Evolutionary conservation across 2,888 invertebrate species (phyloP), one percentile per base, ranked within the genome.

Genomic region (Cryptocheilus praepositus): DNA sequence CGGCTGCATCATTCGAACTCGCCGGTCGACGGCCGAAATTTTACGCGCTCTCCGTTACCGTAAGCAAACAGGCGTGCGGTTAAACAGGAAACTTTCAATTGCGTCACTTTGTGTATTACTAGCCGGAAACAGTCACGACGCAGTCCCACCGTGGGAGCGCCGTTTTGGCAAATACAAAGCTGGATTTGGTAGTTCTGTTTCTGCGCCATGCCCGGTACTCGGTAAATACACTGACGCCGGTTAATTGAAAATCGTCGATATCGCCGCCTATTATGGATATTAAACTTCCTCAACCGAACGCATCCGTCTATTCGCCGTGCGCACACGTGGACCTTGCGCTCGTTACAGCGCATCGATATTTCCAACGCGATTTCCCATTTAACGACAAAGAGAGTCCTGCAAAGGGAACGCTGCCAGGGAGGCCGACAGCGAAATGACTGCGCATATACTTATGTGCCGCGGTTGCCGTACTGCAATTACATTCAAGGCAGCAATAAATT

Each of bases 111-210:
- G 67, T 64, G 65, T 64, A 75, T 36, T 36, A 69, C 71, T 66
- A 57, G 25, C 58, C 2, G 25, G 25, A 25, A 5, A 56, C 71
- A 69, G 69, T 70, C 67, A 64, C 69, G 65, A 76, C 67, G 74
- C 71, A 70, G 67, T 74, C 73, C 67, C 64, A 63, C 59, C 71
- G 76, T 36, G 36, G 36, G 36, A 74, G 74, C 69, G 76, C 71
- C 67, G 71, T 71, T 76, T 76, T 67, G 69, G 76, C 65, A 76
- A 76, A 76, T 73, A 76, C 61, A 64, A 59, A 66, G 60, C 56
- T 64, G 71, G 63, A 46, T 57, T 69, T 59, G 61, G 66, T 63
- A 76, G 73, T 76, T 71, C 52, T 61, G 49, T 53, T 46, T 22
- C 66, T 74, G 63, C 64, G 61, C 63, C 21, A 57, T 71, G 63